Base-by-base conservation (phyloP, 2,888 invertebrate species). In the Theristus sp. region DNA sequence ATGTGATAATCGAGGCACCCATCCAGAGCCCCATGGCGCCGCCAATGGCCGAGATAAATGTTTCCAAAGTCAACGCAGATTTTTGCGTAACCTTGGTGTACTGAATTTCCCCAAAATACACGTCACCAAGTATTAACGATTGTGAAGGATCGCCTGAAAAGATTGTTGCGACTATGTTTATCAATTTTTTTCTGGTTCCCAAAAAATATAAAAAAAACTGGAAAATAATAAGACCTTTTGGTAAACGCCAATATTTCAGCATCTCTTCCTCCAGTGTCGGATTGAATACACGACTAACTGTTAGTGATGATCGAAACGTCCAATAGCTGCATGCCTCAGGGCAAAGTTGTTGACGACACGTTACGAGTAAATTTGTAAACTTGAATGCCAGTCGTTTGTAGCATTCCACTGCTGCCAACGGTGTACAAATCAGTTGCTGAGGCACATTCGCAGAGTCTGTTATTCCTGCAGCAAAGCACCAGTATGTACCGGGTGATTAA, bases 81-180 rank as follows among this genome's bases (percentile, higher is more conserved):
- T n/a, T n/a, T n/a, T n/a, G n/a, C n/a, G n/a, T n/a, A n/a, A n/a
- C n/a, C 47, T 59, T 59, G 17, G 53, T 53, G 49, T 61, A 58
- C 24, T 61, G 58, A 20, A 61, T 61, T 30, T 59, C 58, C 25
- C 30, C 53, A 30, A 61, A 61, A 46, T 59, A 61, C 3, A 55
- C 53, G 49, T 61, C 61, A 17, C 28, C 59, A 27, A 59, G 30
- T 3, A 61, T 58, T 22, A 61, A 26, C 6, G 61, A 61, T 17
- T 17, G n/a, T 3, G 6, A 10, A 13, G 56, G 31, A n/a, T 56
- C 31, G 56, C 56, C 56, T 55, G 27, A 55, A 49, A 49, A 3
- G 24, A 17, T 13, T n/a, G n/a, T n/a, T n/a, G n/a, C n/a, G n/a
- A n/a, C n/a, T n/a, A n/a, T n/a, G n/a, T n/a, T n/a, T n/a, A n/a